phyloP scores from a whole-genome alignment of 2,113 vertebrate species.

The Natator depressus region DNA sequence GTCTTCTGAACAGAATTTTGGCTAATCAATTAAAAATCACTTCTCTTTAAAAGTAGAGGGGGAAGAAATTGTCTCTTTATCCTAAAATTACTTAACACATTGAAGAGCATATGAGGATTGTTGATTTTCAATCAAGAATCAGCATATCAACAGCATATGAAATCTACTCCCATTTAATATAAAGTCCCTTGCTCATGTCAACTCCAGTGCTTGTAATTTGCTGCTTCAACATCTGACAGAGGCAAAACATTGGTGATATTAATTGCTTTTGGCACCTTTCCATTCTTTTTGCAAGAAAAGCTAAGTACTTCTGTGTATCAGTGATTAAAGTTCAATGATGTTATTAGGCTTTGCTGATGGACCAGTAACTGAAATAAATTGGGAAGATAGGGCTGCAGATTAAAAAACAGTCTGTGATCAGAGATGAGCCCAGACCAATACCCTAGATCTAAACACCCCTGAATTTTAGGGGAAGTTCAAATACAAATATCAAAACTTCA shows the following conservation, averaged over 20 bases:
- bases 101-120: neutral
- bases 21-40: neutral
- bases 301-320: slow-evolving; percentile 11
- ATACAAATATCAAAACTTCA: neutral
- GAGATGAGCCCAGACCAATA: neutral
- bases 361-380: slow-evolving; percentile 39
- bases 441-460: neutral
- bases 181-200: neutral
- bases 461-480: neutral
- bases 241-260: neutral
- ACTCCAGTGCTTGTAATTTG: neutral
- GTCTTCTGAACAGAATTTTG: neutral
- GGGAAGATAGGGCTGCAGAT: neutral
- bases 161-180: slow-evolving; percentile 10
- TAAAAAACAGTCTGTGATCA: neutral
- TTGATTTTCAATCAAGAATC: neutral
- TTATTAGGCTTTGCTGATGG: slow-evolving; percentile 51
- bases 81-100: neutral
- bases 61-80: neutral
- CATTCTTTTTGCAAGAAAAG: slow-evolving; percentile 19
- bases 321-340: slow-evolving; percentile 25
- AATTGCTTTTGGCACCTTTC: slow-evolving; percentile 20
- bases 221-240: slow-evolving; percentile 10
- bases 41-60: neutral
- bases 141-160: neutral